Percentiles rank a stretch among this genome's conserved stretches.
Evolutionary conservation across 2,888 invertebrate genomes (phyloP).

Genomic region (Drosophila ustulata): DNA sequence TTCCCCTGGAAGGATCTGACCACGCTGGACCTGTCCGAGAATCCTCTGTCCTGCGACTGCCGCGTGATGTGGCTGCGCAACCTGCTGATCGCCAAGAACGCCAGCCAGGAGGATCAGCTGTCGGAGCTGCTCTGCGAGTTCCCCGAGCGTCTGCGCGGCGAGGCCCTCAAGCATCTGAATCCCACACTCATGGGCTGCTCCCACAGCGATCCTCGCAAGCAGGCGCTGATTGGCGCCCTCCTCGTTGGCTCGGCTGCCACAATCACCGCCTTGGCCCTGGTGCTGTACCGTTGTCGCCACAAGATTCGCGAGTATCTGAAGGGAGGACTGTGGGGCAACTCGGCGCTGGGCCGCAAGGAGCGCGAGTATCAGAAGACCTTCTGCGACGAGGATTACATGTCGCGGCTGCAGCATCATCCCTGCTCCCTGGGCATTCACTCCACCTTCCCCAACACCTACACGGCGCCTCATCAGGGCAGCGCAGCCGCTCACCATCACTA

Average conservation of each 20-base stretch:
- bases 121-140: constrained; percentile 89
- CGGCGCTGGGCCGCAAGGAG: constrained; percentile 88
- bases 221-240: constrained; percentile 92
- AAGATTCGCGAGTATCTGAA: constrained; percentile 93
- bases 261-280: constrained; percentile 89
- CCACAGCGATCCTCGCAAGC: constrained; percentile 91
- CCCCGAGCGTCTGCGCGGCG: constrained; percentile 91
- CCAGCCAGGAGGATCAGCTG: constrained; percentile 81
- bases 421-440: constrained; percentile 84
- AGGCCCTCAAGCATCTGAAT: constrained; percentile 88
- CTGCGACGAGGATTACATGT: constrained; percentile 92
- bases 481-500: constrained; percentile 84
- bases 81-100: constrained; percentile 86
- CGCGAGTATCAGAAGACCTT: constrained; percentile 96
- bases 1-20: constrained; percentile 92
- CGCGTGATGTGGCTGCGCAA: constrained; percentile 92
- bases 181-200: constrained; percentile 93
- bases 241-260: constrained; percentile 91
- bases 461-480: constrained; percentile 84
- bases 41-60: constrained; percentile 93
- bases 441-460: constrained; percentile 83
- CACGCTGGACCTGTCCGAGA: constrained; percentile 92
- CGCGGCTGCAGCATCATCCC: constrained; percentile 85
- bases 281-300: constrained; percentile 92
- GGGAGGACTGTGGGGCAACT: constrained; percentile 86